phyloP scores from a whole-genome alignment of 2,888 invertebrate genomes.

The Dolichomitus sp. region DNA sequence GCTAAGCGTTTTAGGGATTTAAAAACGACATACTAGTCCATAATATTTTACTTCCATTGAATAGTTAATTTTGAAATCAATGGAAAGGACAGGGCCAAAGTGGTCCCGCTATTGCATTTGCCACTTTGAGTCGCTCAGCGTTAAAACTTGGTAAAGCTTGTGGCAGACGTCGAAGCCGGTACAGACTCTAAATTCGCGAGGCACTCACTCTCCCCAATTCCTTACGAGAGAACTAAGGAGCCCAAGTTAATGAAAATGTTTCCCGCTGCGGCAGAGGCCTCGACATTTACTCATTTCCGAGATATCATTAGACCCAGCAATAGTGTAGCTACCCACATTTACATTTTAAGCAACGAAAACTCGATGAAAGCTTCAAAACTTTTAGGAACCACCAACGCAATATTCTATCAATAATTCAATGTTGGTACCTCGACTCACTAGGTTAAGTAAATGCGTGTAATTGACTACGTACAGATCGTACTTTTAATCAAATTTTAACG shows the following conservation, averaged over 20 bases:
- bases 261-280: conserved; percentile 78
- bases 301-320: conserved; percentile 70
- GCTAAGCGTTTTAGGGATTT: background rate
- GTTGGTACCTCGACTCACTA: background rate
- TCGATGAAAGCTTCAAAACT: conserved; percentile 52
- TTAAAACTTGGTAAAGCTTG: conserved; percentile 62
- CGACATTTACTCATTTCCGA: conserved; percentile 74
- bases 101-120: conserved; percentile 43
- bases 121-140: conserved; percentile 53
- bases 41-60: conserved; percentile 36
- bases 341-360: conserved; percentile 61
- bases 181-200: conserved; percentile 35
- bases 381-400: conserved; percentile 38
- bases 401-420: conserved; percentile 50
- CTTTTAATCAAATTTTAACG: background rate
- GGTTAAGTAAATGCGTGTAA: background rate
- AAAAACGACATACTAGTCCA: background rate
- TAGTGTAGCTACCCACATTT: conserved; percentile 46
- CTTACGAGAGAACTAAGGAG: conserved; percentile 66
- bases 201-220: conserved; percentile 48
- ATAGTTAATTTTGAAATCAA: conserved; percentile 33
- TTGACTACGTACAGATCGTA: background rate
- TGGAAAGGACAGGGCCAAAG: conserved; percentile 35
- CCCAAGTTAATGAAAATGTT: conserved; percentile 81
- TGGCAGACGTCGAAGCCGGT: background rate